Percentiles rank a stretch among this genome's conserved stretches.
Conservation (phyloP, 2,888 invertebrate species). For the Noctua fimbriata region DNA sequence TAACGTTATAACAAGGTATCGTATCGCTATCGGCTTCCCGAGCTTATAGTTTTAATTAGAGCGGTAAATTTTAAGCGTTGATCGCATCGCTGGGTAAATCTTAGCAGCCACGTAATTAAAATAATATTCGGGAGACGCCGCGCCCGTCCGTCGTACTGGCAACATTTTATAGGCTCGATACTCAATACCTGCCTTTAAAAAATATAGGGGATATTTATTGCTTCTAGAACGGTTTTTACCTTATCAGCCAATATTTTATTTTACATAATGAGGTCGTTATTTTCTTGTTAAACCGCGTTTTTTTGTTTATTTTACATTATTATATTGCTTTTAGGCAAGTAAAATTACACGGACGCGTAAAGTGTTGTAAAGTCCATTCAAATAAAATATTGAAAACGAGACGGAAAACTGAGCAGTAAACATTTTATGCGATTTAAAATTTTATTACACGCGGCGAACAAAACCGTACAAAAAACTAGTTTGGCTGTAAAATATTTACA, state of each 20-base stretch:
- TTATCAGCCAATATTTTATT: constrained; percentile 30
- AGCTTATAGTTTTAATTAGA: constrained; percentile 70
- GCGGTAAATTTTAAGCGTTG: constrained; percentile 68
- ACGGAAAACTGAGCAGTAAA: constrained; percentile 43
- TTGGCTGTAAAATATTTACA: constrained; percentile 60
- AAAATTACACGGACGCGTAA: constrained; percentile 6
- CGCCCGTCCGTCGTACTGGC: constrained; percentile 19
- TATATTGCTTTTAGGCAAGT: background rate
- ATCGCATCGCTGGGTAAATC: constrained; percentile 66
- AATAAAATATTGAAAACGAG: constrained; percentile 42
- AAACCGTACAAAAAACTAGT: constrained; percentile 47
- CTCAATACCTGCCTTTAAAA: constrained; percentile 2
- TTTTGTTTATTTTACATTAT: background rate
- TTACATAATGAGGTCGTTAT: constrained; percentile 44
- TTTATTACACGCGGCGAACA: constrained; percentile 20
- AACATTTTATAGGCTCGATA: constrained; percentile 32
- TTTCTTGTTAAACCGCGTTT: background rate
- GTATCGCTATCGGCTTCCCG: constrained; percentile 49
- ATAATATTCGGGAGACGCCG: constrained; percentile 58
- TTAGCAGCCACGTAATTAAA: constrained; percentile 68
- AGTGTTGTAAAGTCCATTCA: background rate
- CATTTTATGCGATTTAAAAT: constrained; percentile 43
- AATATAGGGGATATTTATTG: constrained; percentile 20
- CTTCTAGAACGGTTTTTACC: constrained; percentile 4
- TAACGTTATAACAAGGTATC: constrained; percentile 56